Conservation (phyloP, 2,888 invertebrate genomes). For the Ptychoptera albimana region DNA sequence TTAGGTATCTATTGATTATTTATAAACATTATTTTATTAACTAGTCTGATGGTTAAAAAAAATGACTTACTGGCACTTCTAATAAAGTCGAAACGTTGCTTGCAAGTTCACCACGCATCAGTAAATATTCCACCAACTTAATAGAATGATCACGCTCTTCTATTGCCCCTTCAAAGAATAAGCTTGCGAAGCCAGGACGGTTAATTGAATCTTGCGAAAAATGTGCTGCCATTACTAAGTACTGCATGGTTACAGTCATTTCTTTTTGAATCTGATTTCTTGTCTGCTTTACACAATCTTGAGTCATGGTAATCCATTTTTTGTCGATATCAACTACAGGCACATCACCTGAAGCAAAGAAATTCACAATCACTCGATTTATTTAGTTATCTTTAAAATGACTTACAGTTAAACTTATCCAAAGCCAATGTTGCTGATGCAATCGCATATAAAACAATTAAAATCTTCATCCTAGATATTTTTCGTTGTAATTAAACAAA, state of each 20-base stretch:
- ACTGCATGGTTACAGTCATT: slow-evolving; percentile 63
- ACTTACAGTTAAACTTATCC: slow-evolving; percentile 53
- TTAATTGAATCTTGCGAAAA: slow-evolving; percentile 63
- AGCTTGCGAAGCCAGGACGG: slow-evolving; percentile 73
- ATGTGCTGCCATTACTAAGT: slow-evolving; percentile 74
- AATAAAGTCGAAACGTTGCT: slow-evolving; percentile 16
- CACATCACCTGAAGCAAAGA: slow-evolving; percentile 35
- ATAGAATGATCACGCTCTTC: slow-evolving; percentile 84
- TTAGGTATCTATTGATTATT: slow-evolving; percentile 27
- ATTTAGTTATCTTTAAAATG: no score
- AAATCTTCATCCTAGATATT: slow-evolving; percentile 48
- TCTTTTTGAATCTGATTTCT: slow-evolving; percentile 61
- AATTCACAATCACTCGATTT: not conserved
- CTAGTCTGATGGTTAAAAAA: no score
- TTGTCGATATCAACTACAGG: slow-evolving; percentile 37
- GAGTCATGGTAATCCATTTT: slow-evolving; percentile 52
- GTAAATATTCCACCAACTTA: slow-evolving; percentile 71
- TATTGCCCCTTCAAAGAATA: slow-evolving; percentile 67
- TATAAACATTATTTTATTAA: no score
- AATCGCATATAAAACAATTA: slow-evolving; percentile 33
- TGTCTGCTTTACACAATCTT: slow-evolving; percentile 44
- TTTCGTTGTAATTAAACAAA: no score
- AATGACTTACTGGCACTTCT: no score
- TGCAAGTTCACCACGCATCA: slow-evolving; percentile 67
- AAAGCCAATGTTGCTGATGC: slow-evolving; percentile 26